phyloP scores from a whole-genome alignment of 2,797 vertebrate species.

The Sciaenops ocellatus region DNA sequence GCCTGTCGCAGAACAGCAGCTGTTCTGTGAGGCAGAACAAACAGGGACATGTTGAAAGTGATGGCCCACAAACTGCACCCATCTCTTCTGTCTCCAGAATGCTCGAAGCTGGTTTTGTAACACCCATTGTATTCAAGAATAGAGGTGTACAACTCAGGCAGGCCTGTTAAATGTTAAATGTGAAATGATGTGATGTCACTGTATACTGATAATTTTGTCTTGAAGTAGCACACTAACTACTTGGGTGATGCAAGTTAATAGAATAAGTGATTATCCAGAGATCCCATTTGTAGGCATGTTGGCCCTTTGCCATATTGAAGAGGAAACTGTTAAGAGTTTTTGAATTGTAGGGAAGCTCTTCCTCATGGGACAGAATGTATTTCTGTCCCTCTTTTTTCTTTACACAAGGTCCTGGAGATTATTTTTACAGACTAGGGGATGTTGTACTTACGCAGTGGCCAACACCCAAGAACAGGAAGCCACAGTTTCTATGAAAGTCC shows the following conservation, averaged over 20 bases:
- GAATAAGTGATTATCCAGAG: conserved; percentile 15
- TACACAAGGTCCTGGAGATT: conserved; percentile 88
- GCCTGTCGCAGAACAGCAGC: conserved; percentile 53
- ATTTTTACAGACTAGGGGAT: conserved; percentile 91
- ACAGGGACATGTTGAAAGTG: conserved; percentile 36
- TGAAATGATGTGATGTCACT: conserved; percentile 8
- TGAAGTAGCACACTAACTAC: neutral
- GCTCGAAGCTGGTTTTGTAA: conserved; percentile 43
- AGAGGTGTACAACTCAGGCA: neutral
- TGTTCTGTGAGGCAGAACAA: conserved; percentile 57
- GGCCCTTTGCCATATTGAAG: conserved; percentile 64
- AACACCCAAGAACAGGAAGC: conserved; percentile 95
- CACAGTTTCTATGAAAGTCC: conserved; percentile 89
- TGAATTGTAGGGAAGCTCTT: conserved; percentile 75
- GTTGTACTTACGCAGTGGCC: conserved; percentile 82
- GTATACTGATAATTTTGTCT: conserved; percentile 3
- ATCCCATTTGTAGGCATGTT: conserved; percentile 31
- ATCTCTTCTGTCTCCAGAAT: conserved; percentile 12
- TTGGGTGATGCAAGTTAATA: neutral
- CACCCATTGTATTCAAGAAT: conserved; percentile 29
- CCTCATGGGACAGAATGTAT: conserved; percentile 84
- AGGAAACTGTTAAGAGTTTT: conserved; percentile 68
- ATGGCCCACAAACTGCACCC: conserved; percentile 38
- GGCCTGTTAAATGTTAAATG: neutral
- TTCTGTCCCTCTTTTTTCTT: conserved; percentile 86